phyloP scores from a whole-genome alignment of 2,888 invertebrate species.

The Volucella inanis region DNA sequence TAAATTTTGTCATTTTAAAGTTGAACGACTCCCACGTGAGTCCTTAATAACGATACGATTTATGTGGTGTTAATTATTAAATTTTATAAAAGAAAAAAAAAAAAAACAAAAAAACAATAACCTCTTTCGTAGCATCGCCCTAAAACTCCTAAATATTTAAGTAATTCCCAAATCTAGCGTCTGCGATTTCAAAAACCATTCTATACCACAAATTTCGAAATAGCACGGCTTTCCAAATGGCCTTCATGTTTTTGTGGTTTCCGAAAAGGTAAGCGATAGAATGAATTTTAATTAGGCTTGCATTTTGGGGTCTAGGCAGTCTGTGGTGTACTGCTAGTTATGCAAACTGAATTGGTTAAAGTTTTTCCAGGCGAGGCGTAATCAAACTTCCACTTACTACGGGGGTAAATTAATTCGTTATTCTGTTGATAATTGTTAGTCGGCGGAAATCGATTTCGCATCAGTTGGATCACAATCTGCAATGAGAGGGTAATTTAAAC shows the following conservation, averaged over 20 bases:
- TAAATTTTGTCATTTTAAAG: not conserved
- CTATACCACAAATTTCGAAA: too few species aligned
- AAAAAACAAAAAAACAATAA: not conserved
- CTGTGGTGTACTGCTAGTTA: not conserved
- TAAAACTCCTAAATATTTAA: constrained; percentile 20
- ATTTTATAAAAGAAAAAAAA: constrained; percentile 29
- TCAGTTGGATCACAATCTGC: not conserved
- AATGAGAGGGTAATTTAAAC: not conserved
- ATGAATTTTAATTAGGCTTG: constrained; percentile 7
- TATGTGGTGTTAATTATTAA: constrained; percentile 36
- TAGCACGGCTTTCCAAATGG: not conserved
- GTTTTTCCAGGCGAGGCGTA: not conserved
- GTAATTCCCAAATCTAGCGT: not conserved
- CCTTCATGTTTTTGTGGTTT: constrained; percentile 10
- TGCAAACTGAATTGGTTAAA: not conserved
- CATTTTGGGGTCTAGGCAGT: not conserved
- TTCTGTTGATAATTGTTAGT: not conserved
- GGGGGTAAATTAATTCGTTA: not conserved
- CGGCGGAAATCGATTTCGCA: constrained; percentile 20
- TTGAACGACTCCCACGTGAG: constrained; percentile 1
- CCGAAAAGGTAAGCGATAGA: not conserved
- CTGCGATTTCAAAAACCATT: too few species aligned
- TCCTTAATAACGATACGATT: not conserved
- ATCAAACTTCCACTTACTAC: constrained; percentile 9
- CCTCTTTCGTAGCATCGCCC: not conserved